Base-by-base conservation (phyloP, 2,797 vertebrate species). In the Zenarchopterus dispar region DNA sequence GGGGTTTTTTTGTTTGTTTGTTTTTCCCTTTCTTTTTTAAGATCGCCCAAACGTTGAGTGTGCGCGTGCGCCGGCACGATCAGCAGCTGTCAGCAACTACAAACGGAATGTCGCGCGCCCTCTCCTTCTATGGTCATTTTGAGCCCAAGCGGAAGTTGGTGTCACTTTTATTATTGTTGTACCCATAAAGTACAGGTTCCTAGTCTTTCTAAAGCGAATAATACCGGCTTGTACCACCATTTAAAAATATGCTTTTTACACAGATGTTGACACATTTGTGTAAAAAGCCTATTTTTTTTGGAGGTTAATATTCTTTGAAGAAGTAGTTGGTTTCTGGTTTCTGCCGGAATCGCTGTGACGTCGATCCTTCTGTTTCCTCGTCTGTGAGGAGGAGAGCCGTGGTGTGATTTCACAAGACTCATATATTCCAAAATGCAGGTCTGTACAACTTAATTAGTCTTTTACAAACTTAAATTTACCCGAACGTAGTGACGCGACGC, bases 151-250 rank as follows among this genome's bases (percentile, higher is more conserved):
- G 92, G 92, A 92, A 90, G 52, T 79, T 15, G 55, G 88, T 91
- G 88, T 85, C 47, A 47, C 91, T 13, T 73, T 50, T 89, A 89
- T 92, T 91, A 89, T 88, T 73, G 78, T 93, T 85, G 85, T 21
- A 22, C 18, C 1, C 0, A 0, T 0, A 1, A 39, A 6, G 4
- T 7, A 5, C 1, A 0, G 0, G 16, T 74, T 81, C 68, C 62
- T 10, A 9, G 0, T 39, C 13, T 23, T 17, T 59, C 51, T 3
- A 58, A 50, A 23, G 26, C 0, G 2, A 1, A 0, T 0, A 1
- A 31, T 15, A 9, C 2, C 0, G 0, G 17, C 0, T 1, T 53
- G 0, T 15, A 0, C 0, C 11, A 0, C 0, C 0, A 4, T 1
- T 18, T 26, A 39, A 17, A 47, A 3, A 9, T n/a, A n/a, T n/a